Conservation (phyloP, 2,888 invertebrate species). For the Rhodophaea formosa region DNA sequence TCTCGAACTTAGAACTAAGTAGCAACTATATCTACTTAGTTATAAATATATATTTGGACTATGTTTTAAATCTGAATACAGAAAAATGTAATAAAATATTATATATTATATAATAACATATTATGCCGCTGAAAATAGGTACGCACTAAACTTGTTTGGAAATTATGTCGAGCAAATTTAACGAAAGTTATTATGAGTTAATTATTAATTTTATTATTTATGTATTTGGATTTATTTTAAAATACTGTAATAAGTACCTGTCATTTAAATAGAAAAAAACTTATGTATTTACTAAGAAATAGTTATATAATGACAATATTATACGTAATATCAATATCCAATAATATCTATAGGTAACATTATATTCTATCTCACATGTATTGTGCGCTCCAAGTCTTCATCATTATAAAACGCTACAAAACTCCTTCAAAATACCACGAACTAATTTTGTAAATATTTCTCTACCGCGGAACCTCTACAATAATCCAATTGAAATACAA, state of each 20-base stretch:
- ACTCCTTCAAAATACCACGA: conserved; percentile 40
- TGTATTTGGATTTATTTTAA: not conserved
- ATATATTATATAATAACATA: no score
- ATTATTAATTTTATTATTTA: no score
- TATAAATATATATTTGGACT: no score
- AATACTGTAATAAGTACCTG: not conserved
- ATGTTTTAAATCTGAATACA: no score
- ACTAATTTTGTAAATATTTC: conserved; percentile 9
- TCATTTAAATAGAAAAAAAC: not conserved
- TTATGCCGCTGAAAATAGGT: no score
- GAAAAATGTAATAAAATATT: no score
- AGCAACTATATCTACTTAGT: no score
- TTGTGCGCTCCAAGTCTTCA: conserved; percentile 76
- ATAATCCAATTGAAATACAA: conserved; percentile 21
- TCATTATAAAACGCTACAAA: conserved; percentile 44
- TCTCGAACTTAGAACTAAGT: no score
- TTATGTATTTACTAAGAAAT: not conserved
- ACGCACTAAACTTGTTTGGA: no score
- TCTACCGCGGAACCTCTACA: not conserved
- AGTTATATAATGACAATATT: not conserved
- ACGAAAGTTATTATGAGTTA: no score
- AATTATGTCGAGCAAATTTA: no score
- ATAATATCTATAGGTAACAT: conserved; percentile 51
- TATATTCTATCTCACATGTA: conserved; percentile 69
- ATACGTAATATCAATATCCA: conserved; percentile 41